Evolutionary conservation across 2,888 invertebrate genomes (phyloP).

Genomic region (Corbicula japonica): DNA sequence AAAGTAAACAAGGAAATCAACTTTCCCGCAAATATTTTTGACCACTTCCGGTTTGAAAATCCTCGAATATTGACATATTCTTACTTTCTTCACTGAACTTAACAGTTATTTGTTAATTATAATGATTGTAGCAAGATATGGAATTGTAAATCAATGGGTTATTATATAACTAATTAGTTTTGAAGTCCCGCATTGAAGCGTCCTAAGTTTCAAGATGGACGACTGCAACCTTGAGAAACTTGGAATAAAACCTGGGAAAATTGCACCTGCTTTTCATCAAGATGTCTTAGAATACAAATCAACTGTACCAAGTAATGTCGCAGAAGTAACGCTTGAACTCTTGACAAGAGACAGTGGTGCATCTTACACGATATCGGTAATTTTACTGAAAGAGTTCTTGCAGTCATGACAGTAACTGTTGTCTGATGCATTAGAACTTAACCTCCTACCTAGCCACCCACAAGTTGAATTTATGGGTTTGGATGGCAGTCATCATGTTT

Average conservation of each 20-base stretch:
- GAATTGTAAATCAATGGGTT: too few relatives aligned
- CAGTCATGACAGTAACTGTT: too few relatives aligned
- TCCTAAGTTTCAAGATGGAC: constrained; percentile 86
- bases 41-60: constrained; percentile 18
- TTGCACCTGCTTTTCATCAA: constrained; percentile 82
- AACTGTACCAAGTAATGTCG: constrained; percentile 82
- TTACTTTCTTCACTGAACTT: too few relatives aligned
- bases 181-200: constrained; percentile 72
- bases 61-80: too few relatives aligned
- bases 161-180: too few relatives aligned
- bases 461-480: too few relatives aligned
- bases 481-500: too few relatives aligned
- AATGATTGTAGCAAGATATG: too few relatives aligned
- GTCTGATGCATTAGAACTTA: too few relatives aligned
- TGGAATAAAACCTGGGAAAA: constrained; percentile 83
- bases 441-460: too few relatives aligned
- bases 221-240: constrained; percentile 85
- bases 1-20: constrained; percentile 61
- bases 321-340: constrained; percentile 81
- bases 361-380: constrained; percentile 83
- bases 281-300: constrained; percentile 81
- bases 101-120: too few relatives aligned
- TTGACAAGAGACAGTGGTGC: constrained; percentile 84
- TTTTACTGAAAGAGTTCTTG: too few relatives aligned
- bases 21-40: constrained; percentile 45